phyloP scores from a whole-genome alignment of 2,113 vertebrate species.

The Gnathochromis pfefferi region DNA sequence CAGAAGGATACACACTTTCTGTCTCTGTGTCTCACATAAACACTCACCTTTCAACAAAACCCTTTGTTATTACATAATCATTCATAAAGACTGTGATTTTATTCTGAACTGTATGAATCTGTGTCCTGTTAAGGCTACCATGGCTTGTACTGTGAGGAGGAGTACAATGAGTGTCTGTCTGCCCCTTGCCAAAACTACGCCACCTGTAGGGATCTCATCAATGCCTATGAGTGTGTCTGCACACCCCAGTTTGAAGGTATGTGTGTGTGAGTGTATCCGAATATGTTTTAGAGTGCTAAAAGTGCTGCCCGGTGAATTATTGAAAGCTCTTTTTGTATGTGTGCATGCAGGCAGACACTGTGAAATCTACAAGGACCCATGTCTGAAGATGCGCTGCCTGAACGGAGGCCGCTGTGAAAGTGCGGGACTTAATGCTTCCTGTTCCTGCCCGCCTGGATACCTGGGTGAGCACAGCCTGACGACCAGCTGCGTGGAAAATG shows the following conservation, averaged over 20 bases:
- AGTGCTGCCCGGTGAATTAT: background rate
- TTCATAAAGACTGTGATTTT: background rate
- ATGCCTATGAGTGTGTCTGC: slow-evolving; percentile 87
- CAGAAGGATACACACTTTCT: background rate
- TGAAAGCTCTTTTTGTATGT: background rate
- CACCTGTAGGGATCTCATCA: slow-evolving; percentile 87
- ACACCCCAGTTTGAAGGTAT: slow-evolving; percentile 87
- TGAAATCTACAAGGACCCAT: slow-evolving; percentile 90
- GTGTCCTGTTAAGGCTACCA: slow-evolving; percentile 81
- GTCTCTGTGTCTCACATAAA: background rate
- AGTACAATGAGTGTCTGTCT: slow-evolving; percentile 92
- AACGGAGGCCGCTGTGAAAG: slow-evolving; percentile 90
- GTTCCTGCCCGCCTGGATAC: slow-evolving; percentile 84
- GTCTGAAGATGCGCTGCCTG: slow-evolving; percentile 83
- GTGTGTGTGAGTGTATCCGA: background rate
- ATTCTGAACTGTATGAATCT: background rate
- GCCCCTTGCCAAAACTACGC: slow-evolving; percentile 91
- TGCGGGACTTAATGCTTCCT: slow-evolving; percentile 80
- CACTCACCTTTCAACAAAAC: too few relatives aligned
- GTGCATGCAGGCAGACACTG: slow-evolving; percentile 80
- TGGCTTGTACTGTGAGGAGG: slow-evolving; percentile 94
- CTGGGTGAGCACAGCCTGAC: slow-evolving; percentile 62
- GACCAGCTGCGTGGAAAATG: background rate
- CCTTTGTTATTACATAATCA: background rate
- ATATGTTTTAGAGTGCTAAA: background rate